Evolutionary conservation across 1,140 invertebrate genomes (phyloP).

Genomic region (Cherax quadricarinatus): DNA sequence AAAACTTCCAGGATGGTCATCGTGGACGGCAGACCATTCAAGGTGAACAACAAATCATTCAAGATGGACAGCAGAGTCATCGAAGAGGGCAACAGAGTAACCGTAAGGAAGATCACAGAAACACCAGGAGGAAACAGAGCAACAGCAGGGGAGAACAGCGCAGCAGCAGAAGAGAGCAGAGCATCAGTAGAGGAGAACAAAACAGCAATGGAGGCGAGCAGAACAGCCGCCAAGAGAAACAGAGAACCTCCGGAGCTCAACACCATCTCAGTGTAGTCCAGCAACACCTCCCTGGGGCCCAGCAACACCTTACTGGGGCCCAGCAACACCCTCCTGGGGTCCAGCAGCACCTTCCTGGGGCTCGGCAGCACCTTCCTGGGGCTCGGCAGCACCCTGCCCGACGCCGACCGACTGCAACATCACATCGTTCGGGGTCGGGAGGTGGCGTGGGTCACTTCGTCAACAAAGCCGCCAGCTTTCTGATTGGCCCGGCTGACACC

Average conservation of each 20-base stretch:
- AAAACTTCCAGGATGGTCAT: neutral
- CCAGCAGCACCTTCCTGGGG: neutral
- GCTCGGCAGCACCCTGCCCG: no score
- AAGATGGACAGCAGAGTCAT: neutral
- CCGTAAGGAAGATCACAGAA: neutral
- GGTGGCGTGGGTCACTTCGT: conserved; percentile 17
- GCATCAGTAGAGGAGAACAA: neutral
- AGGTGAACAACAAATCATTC: neutral
- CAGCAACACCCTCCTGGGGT: neutral
- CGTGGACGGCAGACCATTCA: neutral
- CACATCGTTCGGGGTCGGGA: neutral
- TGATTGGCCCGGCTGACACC: conserved; percentile 30
- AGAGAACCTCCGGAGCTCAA: neutral
- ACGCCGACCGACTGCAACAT: neutral
- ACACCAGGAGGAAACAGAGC: neutral
- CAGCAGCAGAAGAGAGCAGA: neutral
- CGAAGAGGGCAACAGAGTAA: neutral
- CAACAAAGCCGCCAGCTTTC: conserved; percentile 34
- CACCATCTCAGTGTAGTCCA: neutral
- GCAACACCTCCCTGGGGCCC: neutral
- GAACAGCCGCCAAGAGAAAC: neutral
- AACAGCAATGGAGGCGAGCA: neutral
- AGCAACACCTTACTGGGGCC: neutral
- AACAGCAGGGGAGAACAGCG: neutral
- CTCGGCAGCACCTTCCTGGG: neutral